Conservation (phyloP, 2,797 vertebrate genomes). For the Anolis apletophallus region DNA sequence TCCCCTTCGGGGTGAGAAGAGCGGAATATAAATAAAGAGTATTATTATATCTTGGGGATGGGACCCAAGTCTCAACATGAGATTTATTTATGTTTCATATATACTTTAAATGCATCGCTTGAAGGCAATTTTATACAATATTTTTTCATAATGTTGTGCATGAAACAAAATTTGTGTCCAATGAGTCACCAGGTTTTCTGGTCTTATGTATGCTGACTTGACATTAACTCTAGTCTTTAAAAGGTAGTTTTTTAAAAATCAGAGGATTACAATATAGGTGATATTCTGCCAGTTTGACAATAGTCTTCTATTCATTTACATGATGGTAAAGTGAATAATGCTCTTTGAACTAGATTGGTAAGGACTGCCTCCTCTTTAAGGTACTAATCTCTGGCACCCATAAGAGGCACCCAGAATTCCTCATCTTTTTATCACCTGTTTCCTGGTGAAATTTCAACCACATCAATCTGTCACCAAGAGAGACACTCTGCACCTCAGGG, state of each 20-base stretch:
- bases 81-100: no score
- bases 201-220: background rate
- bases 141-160: no score
- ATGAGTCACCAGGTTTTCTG: background rate
- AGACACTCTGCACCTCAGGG: constrained; percentile 26
- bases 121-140: no score
- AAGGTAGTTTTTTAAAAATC: background rate
- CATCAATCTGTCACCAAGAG: constrained; percentile 76
- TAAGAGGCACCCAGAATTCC: constrained; percentile 41
- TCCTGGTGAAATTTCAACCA: constrained; percentile 50
- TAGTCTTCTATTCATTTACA: background rate
- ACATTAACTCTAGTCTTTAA: background rate
- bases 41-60: no score
- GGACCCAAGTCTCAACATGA: no score
- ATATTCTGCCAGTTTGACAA: background rate
- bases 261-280: background rate
- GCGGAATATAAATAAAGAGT: no score
- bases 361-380: background rate
- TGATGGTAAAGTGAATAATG: background rate
- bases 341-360: background rate
- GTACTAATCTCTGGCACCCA: constrained; percentile 10
- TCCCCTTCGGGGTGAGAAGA: no score
- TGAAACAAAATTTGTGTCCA: no score
- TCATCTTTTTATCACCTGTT: constrained; percentile 28
- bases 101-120: no score